Conservation (phyloP, 1,140 invertebrate species). For the Notospermus geniculatus region DNA sequence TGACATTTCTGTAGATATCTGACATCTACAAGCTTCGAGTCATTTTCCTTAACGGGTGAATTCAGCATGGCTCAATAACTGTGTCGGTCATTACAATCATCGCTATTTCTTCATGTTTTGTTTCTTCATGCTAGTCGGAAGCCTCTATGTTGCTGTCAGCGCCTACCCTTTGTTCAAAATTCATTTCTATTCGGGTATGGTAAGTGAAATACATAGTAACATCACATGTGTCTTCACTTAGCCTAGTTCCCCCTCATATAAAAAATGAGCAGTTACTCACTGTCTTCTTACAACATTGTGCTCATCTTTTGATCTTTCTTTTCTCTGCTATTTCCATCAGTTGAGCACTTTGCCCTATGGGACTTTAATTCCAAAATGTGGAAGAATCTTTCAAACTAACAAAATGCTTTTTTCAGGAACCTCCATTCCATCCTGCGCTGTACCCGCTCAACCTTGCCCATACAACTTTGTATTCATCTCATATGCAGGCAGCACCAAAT, state of each 20-base stretch:
- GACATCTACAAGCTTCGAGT: neutral
- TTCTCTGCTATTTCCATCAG: too few relatives aligned
- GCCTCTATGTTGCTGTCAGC: conserved; percentile 80
- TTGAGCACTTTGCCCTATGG: too few relatives aligned
- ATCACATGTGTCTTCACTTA: too few relatives aligned
- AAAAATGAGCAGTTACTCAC: too few relatives aligned
- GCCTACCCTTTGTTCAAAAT: conserved; percentile 83
- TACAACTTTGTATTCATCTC: conserved; percentile 10
- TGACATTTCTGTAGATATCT: neutral
- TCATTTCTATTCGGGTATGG: conserved; percentile 64
- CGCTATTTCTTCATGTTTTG: conserved; percentile 93
- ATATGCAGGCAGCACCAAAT: too few relatives aligned
- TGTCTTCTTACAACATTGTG: too few relatives aligned
- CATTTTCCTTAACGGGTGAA: conserved; percentile 24
- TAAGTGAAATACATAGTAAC: too few relatives aligned
- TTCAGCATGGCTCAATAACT: conserved; percentile 93
- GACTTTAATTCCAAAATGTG: too few relatives aligned
- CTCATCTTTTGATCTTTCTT: too few relatives aligned
- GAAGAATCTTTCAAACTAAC: too few relatives aligned
- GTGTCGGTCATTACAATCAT: conserved; percentile 92
- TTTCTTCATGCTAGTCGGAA: conserved; percentile 82
- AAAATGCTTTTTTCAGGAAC: conserved; percentile 10
- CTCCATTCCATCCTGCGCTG: conserved; percentile 32
- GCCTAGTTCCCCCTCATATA: too few relatives aligned
- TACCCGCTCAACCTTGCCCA: conserved; percentile 41